phyloP scores from a whole-genome alignment of 2,113 vertebrate species.

The Rallus limicola region DNA sequence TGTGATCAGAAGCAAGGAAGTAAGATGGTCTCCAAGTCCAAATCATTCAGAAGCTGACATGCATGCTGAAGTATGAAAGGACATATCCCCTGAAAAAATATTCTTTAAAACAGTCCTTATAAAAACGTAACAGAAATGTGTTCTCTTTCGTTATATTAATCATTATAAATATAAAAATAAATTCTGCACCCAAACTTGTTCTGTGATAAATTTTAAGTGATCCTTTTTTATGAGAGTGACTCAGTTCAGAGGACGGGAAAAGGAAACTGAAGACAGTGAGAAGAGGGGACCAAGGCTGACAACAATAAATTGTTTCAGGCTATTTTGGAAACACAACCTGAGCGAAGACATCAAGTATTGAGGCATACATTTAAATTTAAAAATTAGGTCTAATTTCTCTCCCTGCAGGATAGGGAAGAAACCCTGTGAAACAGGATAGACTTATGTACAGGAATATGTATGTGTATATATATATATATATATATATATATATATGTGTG shows the following conservation, averaged over 20 bases:
- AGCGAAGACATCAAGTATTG: not conserved
- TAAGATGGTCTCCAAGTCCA: not conserved
- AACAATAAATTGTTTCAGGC: not conserved
- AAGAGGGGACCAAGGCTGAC: not conserved
- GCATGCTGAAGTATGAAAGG: not conserved
- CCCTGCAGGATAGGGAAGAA: not conserved
- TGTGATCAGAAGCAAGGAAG: not conserved
- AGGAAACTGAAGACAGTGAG: not conserved
- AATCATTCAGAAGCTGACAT: not conserved
- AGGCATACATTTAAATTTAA: not conserved
- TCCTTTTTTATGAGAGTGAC: not conserved
- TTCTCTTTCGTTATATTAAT: not conserved
- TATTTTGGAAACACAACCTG: not conserved
- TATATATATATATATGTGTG: no score
- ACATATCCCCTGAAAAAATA: not conserved
- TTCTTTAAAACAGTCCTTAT: not conserved
- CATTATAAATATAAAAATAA: not conserved
- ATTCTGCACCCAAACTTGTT: not conserved
- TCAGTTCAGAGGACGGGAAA: not conserved
- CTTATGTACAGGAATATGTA: rapidly evolving
- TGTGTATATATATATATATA: not conserved
- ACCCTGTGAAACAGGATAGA: not conserved
- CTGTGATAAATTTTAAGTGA: not conserved
- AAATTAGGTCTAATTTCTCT: not conserved
- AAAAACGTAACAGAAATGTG: not conserved